phyloP scores from a whole-genome alignment of 2,797 vertebrate species.

The Synanceia verrucosa region DNA sequence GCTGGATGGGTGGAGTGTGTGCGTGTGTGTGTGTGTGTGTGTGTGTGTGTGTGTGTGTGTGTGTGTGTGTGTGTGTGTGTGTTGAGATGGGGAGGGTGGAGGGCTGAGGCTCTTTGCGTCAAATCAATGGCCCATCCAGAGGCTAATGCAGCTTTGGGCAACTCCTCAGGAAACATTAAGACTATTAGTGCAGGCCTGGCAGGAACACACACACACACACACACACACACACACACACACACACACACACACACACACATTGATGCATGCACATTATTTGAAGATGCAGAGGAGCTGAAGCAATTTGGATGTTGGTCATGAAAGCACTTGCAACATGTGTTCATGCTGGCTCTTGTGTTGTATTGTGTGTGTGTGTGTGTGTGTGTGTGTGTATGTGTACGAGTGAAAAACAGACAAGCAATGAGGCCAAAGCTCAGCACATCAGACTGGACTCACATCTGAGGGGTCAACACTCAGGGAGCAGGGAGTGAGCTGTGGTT shows the following conservation, averaged over 20 bases:
- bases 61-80: constrained; percentile 64
- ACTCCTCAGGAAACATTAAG: constrained; percentile 99
- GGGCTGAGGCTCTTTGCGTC: constrained; percentile 89
- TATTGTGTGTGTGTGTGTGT: background rate
- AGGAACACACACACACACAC: constrained; percentile 72
- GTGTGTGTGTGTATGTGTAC: background rate
- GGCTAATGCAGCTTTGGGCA: constrained; percentile 97
- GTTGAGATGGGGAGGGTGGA: constrained; percentile 64
- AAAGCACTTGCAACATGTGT: constrained; percentile 17
- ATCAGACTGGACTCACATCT: constrained; percentile 36
- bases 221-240: constrained; percentile 13
- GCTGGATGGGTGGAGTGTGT: constrained; percentile 50
- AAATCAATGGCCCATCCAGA: constrained; percentile 96
- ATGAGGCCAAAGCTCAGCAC: constrained; percentile 78
- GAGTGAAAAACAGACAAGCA: constrained; percentile 24
- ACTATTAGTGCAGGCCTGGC: constrained; percentile 94
- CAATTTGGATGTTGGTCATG: constrained; percentile 7
- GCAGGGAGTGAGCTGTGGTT: constrained; percentile 1
- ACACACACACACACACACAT: constrained; percentile 22
- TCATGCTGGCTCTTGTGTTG: constrained; percentile 5
- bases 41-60: constrained; percentile 53
- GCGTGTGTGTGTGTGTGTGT: constrained; percentile 9
- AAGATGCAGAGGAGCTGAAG: constrained; percentile 31
- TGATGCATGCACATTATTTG: constrained; percentile 36
- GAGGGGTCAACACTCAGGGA: constrained; percentile 52